These are phyloP conservation scores for Eudyptes chrysolophus DNA, from an alignment of 2,113 vertebrate species.

Conservation along the genomic window DNA sequence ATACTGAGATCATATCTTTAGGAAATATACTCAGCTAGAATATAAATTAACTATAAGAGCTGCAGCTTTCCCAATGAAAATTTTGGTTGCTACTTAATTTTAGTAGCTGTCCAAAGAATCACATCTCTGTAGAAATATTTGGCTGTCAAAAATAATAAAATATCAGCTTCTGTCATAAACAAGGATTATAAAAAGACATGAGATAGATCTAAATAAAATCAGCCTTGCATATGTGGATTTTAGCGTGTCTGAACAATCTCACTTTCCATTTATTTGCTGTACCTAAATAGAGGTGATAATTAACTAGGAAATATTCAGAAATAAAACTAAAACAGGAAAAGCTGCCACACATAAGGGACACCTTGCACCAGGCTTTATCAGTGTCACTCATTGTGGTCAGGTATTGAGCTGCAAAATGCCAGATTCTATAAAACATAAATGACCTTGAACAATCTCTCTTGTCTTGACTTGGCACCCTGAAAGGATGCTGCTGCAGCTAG, in stretches of 20 bases:
- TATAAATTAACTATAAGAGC: neutral
- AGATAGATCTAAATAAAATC: neutral
- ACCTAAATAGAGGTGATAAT: neutral
- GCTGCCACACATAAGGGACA: neutral
- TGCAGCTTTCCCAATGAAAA: neutral
- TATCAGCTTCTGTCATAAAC: neutral
- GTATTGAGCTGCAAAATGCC: neutral
- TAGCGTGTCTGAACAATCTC: neutral
- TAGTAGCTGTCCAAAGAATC: neutral
- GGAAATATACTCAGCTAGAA: neutral
- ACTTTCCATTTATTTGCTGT: neutral
- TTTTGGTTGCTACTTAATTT: neutral
- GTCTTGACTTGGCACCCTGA: neutral
- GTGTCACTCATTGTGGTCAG: neutral
- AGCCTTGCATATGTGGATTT: neutral
- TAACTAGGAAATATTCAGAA: neutral
- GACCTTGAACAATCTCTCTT: neutral
- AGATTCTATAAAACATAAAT: neutral
- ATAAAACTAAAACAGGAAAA: neutral
- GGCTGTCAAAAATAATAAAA: neutral
- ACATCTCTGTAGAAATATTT: neutral
- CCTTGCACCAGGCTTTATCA: neutral
- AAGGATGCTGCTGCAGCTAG: neutral
- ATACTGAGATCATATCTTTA: neutral
- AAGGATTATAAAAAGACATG: neutral